These are phyloP conservation scores for Trigoniulus corallinus DNA, from an alignment of 1,140 invertebrate genomes.

Conservation along the genomic window DNA sequence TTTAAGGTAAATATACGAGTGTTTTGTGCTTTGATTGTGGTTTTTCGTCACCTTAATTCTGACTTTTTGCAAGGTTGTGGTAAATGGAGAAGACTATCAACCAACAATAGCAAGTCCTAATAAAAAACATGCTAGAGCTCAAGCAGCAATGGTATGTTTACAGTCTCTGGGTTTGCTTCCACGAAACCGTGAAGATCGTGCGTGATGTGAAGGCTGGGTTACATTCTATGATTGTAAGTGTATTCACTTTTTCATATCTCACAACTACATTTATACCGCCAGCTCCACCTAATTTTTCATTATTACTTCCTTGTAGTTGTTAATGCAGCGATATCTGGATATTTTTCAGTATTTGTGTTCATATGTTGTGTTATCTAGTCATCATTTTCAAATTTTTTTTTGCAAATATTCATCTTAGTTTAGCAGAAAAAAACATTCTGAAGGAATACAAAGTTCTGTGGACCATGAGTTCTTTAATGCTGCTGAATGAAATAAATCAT, in stretches of 20 bases:
- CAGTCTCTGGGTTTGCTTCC: constrained; percentile 51
- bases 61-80: constrained; percentile 44
- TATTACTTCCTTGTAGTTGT: no score
- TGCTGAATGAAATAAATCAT: background rate
- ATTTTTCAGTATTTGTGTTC: background rate
- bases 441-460: no score
- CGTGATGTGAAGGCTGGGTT: constrained; percentile 3
- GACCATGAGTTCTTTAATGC: no score
- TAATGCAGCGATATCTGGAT: no score
- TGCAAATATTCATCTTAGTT: no score
- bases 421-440: no score
- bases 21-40: constrained; percentile 10
- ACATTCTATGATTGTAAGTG: background rate
- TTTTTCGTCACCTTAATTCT: no score
- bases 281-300: no score
- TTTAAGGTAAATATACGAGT: constrained; percentile 76
- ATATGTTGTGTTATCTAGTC: background rate
- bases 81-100: constrained; percentile 74
- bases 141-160: constrained; percentile 71
- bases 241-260: no score
- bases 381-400: no score
- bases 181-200: constrained; percentile 11
- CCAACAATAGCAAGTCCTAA: constrained; percentile 68
- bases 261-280: no score
- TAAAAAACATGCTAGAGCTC: constrained; percentile 88